Conservation (phyloP, 2,113 vertebrate genomes). For the Pyxicephalus adspersus region DNA sequence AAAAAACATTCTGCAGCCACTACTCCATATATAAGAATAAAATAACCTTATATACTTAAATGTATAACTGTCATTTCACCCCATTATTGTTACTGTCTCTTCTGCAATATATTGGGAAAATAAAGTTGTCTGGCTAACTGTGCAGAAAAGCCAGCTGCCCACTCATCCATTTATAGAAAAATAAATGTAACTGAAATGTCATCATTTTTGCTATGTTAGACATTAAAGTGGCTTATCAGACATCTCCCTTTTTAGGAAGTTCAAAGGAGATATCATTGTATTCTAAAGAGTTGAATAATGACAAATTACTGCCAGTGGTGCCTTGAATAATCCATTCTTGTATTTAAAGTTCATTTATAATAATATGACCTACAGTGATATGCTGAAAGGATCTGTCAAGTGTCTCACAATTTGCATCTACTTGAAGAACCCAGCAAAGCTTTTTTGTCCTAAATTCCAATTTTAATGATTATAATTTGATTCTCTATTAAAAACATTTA, state of each 20-base stretch:
- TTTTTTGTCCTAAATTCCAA: neutral
- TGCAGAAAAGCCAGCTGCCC: no score
- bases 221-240: neutral
- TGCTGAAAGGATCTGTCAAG: constrained; percentile 45
- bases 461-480: constrained; percentile 1
- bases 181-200: constrained; percentile 4
- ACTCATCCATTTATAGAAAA: neutral
- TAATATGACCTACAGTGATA: constrained; percentile 28
- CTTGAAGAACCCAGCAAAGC: neutral
- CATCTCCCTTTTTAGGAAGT: neutral
- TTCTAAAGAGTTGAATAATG: constrained; percentile 44
- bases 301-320: constrained; percentile 16
- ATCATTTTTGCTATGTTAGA: neutral
- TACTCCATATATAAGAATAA: no score
- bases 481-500: neutral
- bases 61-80: no score
- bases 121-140: no score
- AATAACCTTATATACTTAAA: no score
- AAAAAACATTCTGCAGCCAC: no score
- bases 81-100: no score
- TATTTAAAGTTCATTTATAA: constrained; percentile 42
- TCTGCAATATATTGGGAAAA: no score
- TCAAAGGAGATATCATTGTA: constrained; percentile 30
- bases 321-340: constrained; percentile 27
- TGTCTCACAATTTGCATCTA: constrained; percentile 41